Conservation (phyloP, 2,113 vertebrate species). For the Diglossa brunneiventris region DNA sequence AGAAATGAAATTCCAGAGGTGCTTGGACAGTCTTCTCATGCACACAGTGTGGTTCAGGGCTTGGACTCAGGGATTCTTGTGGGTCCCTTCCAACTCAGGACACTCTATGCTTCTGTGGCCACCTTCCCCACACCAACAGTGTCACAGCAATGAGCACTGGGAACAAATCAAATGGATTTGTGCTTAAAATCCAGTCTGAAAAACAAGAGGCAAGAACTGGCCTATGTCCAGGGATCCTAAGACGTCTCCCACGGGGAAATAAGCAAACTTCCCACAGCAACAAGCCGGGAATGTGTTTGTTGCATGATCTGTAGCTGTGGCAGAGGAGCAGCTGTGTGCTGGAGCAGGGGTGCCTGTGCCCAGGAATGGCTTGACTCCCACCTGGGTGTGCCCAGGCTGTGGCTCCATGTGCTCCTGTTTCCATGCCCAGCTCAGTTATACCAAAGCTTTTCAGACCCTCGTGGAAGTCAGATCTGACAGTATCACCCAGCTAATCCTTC, state of each 20-base stretch:
- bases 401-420: background rate
- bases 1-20: background rate
- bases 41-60: background rate
- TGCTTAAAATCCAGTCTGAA: background rate
- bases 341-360: background rate
- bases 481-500: background rate
- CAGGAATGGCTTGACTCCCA: background rate
- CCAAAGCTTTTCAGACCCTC: background rate
- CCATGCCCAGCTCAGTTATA: rapidly evolving
- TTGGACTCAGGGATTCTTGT: background rate
- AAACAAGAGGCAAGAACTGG: background rate
- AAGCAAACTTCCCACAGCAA: background rate
- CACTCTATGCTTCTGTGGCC: background rate
- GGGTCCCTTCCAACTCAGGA: background rate
- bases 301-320: background rate
- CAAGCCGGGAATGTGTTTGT: background rate
- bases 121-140: background rate
- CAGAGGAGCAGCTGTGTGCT: background rate
- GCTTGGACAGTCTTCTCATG: background rate
- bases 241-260: background rate
- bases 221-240: background rate
- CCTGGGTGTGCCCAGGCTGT: rapidly evolving
- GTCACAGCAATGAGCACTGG: background rate
- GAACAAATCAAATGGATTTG: background rate
- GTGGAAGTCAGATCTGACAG: background rate